Evolutionary conservation across 2,113 vertebrate species (phyloP).

Genomic region (Gobiocypris rarus): DNA sequence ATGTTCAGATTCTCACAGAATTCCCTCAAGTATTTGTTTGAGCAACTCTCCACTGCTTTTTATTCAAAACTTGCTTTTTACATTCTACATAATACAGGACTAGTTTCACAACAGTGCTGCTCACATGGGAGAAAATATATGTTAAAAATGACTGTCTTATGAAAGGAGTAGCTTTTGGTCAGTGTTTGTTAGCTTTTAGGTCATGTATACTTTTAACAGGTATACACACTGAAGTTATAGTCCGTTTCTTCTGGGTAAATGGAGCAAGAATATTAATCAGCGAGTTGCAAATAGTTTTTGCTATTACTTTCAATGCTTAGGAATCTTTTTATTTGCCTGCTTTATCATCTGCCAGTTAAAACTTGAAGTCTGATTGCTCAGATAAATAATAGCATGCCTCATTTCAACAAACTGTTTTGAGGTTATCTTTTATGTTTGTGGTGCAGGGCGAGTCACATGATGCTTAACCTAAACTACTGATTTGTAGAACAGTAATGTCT

Average conservation of each 20-base stretch:
- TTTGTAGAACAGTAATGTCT: background rate
- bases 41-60: background rate
- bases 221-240: background rate
- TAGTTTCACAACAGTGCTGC: background rate
- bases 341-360: background rate
- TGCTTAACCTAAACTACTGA: background rate
- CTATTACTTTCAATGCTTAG: background rate
- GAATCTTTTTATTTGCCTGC: background rate
- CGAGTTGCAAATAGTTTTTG: background rate
- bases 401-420: background rate
- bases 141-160: background rate
- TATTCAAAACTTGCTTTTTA: background rate
- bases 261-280: constrained; percentile 5
- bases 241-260: background rate
- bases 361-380: constrained; percentile 4
- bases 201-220: background rate
- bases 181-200: background rate
- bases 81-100: background rate
- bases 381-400: background rate
- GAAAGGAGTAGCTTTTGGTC: background rate
- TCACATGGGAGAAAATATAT: background rate
- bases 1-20: background rate
- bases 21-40: background rate
- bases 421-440: background rate
- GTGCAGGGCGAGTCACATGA: background rate